Conservation (phyloP, 2,113 vertebrate species). For the Eonycteris spelaea region DNA sequence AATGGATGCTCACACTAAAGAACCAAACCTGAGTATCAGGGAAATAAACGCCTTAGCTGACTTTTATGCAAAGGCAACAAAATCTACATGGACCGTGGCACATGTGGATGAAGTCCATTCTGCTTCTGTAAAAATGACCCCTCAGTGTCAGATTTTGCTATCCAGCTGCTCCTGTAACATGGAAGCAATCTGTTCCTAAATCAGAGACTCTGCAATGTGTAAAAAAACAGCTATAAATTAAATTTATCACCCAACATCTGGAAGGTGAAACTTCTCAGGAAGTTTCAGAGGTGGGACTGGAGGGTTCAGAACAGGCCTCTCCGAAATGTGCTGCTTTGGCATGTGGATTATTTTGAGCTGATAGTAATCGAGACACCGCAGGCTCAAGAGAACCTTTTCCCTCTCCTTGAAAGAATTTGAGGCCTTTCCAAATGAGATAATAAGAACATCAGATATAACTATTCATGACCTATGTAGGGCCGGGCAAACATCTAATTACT, state of each 20-base stretch:
- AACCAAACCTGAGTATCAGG: background rate
- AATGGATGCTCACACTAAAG: background rate
- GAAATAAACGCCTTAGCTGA: background rate
- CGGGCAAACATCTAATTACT: background rate
- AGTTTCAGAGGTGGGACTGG: background rate
- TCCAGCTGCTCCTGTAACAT: background rate
- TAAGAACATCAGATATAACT: background rate
- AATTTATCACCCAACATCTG: background rate
- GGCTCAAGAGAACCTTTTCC: background rate
- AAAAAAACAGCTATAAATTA: background rate
- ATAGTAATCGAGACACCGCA: background rate
- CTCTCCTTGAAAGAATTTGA: background rate
- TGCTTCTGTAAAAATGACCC: background rate
- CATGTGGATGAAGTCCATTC: background rate
- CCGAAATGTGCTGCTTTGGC: background rate
- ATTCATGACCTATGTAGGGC: background rate
- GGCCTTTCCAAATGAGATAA: background rate
- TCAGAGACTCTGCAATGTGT: background rate
- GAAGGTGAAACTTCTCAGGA: background rate
- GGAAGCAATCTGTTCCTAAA: background rate
- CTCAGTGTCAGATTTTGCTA: background rate
- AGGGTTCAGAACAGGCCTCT: background rate
- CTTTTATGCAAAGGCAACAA: background rate
- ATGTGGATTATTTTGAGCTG: background rate
- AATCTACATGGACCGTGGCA: background rate